These are phyloP conservation scores for Rhyacichthys aspro DNA, from an alignment of 2,797 vertebrate genomes.

Conservation along the genomic window DNA sequence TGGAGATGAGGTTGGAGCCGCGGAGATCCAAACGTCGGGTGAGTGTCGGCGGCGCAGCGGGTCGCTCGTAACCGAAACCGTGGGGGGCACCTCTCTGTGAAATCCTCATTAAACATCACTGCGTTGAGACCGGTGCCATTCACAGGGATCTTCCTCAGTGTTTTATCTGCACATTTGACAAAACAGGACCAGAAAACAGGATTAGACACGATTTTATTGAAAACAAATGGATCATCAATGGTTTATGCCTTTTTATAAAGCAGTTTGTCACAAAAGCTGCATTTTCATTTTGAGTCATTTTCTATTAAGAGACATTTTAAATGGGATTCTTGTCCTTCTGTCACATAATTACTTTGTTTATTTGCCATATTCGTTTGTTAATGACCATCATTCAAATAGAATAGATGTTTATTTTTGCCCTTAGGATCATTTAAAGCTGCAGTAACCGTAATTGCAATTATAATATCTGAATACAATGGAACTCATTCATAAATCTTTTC, in stretches of 20 bases:
- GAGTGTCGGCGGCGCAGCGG: conserved; percentile 49
- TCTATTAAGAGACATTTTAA: background rate
- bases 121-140: too few relatives aligned
- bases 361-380: too few relatives aligned
- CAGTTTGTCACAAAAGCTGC: background rate
- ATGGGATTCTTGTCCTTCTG: background rate
- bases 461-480: too few relatives aligned
- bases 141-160: background rate
- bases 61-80: background rate
- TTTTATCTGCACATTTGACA: conserved; percentile 16
- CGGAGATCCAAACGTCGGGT: conserved; percentile 79
- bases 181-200: background rate
- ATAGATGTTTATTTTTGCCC: too few relatives aligned
- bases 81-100: background rate
- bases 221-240: background rate
- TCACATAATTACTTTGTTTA: background rate
- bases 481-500: too few relatives aligned
- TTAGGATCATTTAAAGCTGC: too few relatives aligned
- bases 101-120: conserved; percentile 1
- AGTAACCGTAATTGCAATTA: too few relatives aligned
- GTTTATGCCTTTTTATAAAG: background rate
- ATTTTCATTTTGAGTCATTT: background rate
- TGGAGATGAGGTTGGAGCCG: conserved; percentile 86
- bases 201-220: background rate
- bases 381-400: too few relatives aligned